phyloP scores from a whole-genome alignment of 2,888 invertebrate genomes.

The Diarsia dahlii region DNA sequence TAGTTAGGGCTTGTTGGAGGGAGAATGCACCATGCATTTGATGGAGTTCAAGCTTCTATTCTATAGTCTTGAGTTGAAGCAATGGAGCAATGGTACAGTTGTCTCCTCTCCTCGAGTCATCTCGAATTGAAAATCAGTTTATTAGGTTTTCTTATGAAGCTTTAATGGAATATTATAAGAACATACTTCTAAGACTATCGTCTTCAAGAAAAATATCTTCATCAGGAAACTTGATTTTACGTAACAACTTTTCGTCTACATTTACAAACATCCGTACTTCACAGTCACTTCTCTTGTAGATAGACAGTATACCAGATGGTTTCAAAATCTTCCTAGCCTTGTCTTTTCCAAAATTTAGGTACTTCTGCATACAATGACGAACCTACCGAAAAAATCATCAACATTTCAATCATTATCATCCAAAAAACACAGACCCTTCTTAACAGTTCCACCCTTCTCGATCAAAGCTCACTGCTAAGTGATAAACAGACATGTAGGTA shows the following conservation, averaged over 20 bases:
- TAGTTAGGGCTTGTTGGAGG: slow-evolving; percentile 7
- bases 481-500: slow-evolving; percentile 10
- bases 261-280: no score
- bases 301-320: neutral
- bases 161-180: neutral
- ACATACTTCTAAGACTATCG: neutral
- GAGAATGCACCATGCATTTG: neutral
- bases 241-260: neutral
- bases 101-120: neutral
- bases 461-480: slow-evolving; percentile 3
- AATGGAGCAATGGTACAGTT: no score
- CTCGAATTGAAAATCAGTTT: neutral
- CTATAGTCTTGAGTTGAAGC: neutral
- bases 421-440: slow-evolving; percentile 2
- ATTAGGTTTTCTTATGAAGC: neutral
- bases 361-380: neutral
- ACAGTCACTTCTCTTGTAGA: neutral
- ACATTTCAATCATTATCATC: neutral
- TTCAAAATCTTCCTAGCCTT: no score
- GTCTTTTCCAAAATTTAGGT: neutral
- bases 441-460: neutral
- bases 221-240: neutral
- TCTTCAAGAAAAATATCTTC: neutral
- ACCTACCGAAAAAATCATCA: neutral
- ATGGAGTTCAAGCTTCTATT: neutral